Evolutionary conservation across 2,888 invertebrate genomes (phyloP).

Genomic region (Drosophila austrosaltans): DNA sequence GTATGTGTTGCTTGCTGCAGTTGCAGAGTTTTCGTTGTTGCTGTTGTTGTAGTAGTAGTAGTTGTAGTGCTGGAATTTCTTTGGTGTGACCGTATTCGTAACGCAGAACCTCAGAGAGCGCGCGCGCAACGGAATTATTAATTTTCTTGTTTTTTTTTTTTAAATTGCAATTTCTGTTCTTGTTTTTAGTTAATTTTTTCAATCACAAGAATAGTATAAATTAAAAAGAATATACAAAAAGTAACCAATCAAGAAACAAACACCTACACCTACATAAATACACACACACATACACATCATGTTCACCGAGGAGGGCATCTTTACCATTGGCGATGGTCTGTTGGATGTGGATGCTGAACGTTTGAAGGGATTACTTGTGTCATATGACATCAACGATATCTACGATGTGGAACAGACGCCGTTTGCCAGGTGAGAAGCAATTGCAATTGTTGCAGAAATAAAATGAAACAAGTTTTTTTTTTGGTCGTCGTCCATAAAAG

Average conservation of each 20-base stretch:
- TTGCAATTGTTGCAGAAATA: constrained; percentile 47
- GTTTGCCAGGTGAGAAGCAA: constrained; percentile 89
- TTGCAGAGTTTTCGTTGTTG: constrained; percentile 40
- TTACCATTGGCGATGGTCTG: constrained; percentile 87
- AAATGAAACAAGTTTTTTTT: constrained; percentile 40
- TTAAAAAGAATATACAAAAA: constrained; percentile 36
- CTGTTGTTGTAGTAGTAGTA: neutral
- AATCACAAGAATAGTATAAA: constrained; percentile 24
- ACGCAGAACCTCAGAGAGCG: constrained; percentile 26
- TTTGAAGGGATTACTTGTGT: constrained; percentile 88
- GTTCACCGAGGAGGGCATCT: constrained; percentile 83
- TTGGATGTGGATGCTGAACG: constrained; percentile 89
- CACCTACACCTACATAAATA: constrained; percentile 11
- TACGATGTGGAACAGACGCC: constrained; percentile 93
- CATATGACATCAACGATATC: constrained; percentile 89
- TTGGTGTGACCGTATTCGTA: constrained; percentile 15
- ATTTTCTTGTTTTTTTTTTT: constrained; percentile 24
- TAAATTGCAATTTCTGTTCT: constrained; percentile 15
- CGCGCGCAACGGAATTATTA: constrained; percentile 38
- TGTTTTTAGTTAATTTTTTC: constrained; percentile 27
- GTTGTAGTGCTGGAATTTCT: constrained; percentile 38
- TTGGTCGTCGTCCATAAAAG: constrained; percentile 33
- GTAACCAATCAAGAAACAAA: constrained; percentile 17
- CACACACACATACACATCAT: constrained; percentile 61
- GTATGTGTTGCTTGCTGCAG: constrained; percentile 18